Evolutionary conservation across 2,113 vertebrate genomes (phyloP), one percentile per base, ranked within the genome.

Genomic region (Aldabrachelys gigantea): DNA sequence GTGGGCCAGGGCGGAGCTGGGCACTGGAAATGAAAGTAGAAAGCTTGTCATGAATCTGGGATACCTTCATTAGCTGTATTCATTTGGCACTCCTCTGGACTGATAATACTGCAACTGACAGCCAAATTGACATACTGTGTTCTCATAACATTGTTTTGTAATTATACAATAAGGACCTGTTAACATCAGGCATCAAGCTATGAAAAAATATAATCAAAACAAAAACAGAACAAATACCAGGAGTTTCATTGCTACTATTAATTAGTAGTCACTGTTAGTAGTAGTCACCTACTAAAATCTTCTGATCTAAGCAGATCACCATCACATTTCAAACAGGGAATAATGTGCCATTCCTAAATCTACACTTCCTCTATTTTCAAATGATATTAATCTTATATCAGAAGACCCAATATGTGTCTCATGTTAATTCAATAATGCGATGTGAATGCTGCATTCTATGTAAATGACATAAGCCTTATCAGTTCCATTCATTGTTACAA

Each of bases 391-490:
- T 98, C 96, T 96, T 96, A 95, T 95, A 97, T 96, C 97, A 65
- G 72, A 95, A 94, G 89, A 96, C 72, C 90, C 94, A 89, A 93
- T 93, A 90, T 91, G 91, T 95, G 92, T 93, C 62, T 84, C 94
- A 89, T 95, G 97, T 98, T 98, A 98, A 98, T 97, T 97, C 97
- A 97, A 91, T 86, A 87, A 83, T 88, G 81, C 50, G 1, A 87
- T 69, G 54, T 92, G 95, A 96, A 96, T 97, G 84, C 90, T 94
- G 94, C 89, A 94, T 91, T 93, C 89, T 92, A 93, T 97, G 97
- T 97, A 98, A 98, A 98, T 89, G 90, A 95, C 91, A 95, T 96
- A 97, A 98, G 93, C 94, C 95, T 96, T 97, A 98, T 98, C 97
- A 95, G 94, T 97, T 97, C 92, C 95, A 93, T 97, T 98, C 97